These are phyloP conservation scores for Cacajao melanocephalus DNA, from an alignment of 2,797 vertebrate genomes.

Conservation along the genomic window DNA sequence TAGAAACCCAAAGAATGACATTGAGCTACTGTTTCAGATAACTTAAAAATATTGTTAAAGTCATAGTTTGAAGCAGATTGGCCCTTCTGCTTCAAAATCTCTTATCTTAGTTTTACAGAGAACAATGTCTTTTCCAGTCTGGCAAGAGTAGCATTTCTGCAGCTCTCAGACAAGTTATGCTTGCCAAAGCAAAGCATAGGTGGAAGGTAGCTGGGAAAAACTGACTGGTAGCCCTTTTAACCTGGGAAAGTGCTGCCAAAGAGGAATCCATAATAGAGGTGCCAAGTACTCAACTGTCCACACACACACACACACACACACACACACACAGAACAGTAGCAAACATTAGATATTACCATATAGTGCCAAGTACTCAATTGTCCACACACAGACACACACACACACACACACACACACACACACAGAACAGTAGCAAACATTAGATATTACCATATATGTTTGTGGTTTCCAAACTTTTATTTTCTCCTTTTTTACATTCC, in stretches of 20 bases:
- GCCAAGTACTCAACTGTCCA: neutral
- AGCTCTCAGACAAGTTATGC: constrained; percentile 30
- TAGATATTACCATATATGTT: neutral
- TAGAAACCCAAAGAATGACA: constrained; percentile 58
- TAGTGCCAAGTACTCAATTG: neutral
- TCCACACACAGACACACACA: neutral
- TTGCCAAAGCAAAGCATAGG: constrained; percentile 60
- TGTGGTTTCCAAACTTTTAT: neutral
- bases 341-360: neutral
- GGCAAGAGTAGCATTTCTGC: constrained; percentile 58
- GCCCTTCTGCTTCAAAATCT: constrained; percentile 56
- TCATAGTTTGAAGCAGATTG: constrained; percentile 71
- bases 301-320: too few species aligned
- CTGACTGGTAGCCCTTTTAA: neutral
- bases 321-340: neutral
- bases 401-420: too few species aligned
- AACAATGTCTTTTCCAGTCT: constrained; percentile 66
- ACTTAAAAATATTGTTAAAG: constrained; percentile 76
- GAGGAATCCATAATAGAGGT: neutral
- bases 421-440: neutral
- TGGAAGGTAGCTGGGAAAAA: neutral
- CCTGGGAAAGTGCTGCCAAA: constrained; percentile 49
- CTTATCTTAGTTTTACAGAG: constrained; percentile 77
- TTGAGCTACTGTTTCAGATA: constrained; percentile 62
- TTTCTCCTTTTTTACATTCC: neutral